Conservation (phyloP, 2,113 vertebrate species). For the Eulemur macaco region DNA sequence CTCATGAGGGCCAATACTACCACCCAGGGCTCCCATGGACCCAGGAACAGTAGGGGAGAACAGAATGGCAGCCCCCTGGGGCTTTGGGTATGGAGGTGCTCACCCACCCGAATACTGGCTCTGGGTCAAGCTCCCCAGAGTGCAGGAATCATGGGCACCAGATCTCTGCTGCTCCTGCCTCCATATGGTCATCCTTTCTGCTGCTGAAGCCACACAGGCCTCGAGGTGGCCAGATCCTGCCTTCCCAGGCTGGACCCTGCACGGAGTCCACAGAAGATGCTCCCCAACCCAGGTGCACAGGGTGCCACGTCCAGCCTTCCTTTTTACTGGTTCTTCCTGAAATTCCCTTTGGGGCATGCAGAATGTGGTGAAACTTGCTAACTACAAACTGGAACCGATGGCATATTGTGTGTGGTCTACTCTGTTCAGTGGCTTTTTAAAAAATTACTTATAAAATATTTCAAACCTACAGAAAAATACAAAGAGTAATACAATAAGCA, state of each 20-base stretch:
- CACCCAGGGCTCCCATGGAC: neutral
- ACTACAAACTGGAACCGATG: neutral
- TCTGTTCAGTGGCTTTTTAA: neutral
- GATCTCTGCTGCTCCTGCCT: neutral
- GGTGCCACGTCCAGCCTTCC: neutral
- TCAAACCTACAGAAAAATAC: neutral
- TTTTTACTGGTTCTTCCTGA: neutral
- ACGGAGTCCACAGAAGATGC: neutral
- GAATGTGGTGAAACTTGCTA: neutral
- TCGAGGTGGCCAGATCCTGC: neutral
- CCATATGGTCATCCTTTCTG: neutral
- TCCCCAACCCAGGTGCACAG: neutral
- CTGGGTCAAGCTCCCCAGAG: neutral
- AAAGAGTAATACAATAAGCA: conserved; percentile 1
- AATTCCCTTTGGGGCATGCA: neutral
- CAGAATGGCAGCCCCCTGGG: neutral
- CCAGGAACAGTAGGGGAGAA: neutral
- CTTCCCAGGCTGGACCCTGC: accelerated
- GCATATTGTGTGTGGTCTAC: neutral
- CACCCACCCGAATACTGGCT: accelerated
- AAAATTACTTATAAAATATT: neutral
- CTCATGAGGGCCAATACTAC: neutral
- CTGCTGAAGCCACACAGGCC: neutral
- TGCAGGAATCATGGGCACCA: neutral
- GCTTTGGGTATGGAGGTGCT: neutral